Percentiles rank a stretch among this genome's conserved stretches.
Evolutionary conservation across 2,888 invertebrate species (phyloP).

Genomic region (Euspilapteryx auroguttella): DNA sequence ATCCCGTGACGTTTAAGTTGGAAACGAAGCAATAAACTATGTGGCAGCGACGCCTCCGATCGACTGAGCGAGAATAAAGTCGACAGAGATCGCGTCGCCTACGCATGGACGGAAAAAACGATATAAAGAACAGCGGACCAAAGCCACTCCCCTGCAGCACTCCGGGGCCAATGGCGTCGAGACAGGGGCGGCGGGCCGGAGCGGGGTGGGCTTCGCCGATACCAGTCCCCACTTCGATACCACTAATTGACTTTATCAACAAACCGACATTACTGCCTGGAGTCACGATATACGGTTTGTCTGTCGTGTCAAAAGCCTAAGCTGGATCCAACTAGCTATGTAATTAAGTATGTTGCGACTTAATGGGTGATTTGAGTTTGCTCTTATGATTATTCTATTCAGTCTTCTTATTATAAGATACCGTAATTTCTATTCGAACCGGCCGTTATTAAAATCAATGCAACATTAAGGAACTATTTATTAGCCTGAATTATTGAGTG

Average conservation of each 20-base stretch:
- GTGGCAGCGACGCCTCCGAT: constrained; percentile 54
- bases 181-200: constrained; percentile 26
- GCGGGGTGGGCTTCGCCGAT: constrained; percentile 52
- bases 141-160: constrained; percentile 45
- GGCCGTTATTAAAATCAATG: no score
- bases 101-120: constrained; percentile 38
- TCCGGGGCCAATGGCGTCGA: constrained; percentile 38
- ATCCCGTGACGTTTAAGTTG: constrained; percentile 29
- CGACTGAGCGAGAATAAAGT: constrained; percentile 54
- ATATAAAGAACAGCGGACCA: constrained; percentile 41
- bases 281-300: constrained; percentile 60
- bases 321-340: constrained; percentile 38
- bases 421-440: no score
- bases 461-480: no score
- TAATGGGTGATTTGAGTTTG: constrained; percentile 41
- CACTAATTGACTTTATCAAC: constrained; percentile 62
- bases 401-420: no score
- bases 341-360: constrained; percentile 44
- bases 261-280: constrained; percentile 56
- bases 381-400: constrained; percentile 6
- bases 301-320: constrained; percentile 55
- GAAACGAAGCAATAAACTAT: constrained; percentile 51
- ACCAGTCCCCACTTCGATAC: constrained; percentile 55
- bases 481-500: no score
- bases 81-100: constrained; percentile 32